A percentile compares a stretch with the other conserved stretches of the same genome.
These are phyloP conservation scores for Drosophila austrosaltans DNA, from an alignment of 2,888 invertebrate genomes.

Conservation along the genomic window DNA sequence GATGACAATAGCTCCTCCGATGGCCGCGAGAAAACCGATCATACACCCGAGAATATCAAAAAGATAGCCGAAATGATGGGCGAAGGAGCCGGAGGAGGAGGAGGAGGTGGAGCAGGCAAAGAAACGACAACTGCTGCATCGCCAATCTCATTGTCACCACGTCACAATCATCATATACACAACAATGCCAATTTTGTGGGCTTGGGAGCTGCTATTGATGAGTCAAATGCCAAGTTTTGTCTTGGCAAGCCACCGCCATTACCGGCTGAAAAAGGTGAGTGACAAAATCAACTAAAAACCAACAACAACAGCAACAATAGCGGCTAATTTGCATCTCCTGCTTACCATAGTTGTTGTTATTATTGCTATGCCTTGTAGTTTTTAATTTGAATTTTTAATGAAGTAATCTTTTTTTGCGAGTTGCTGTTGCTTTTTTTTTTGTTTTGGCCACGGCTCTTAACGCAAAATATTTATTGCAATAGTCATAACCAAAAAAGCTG, in stretches of 20 bases:
- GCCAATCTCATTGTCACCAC: constrained; percentile 20
- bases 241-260: constrained; percentile 74
- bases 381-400: constrained; percentile 70
- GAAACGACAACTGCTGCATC: constrained; percentile 19
- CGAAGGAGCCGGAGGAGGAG: constrained; percentile 27
- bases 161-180: constrained; percentile 41
- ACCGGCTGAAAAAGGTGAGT: constrained; percentile 77
- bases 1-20: constrained; percentile 75
- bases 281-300: constrained; percentile 7
- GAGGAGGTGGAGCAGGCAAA: constrained; percentile 13
- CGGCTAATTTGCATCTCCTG: constrained; percentile 55
- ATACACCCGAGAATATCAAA: constrained; percentile 83
- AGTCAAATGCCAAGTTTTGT: constrained; percentile 77
- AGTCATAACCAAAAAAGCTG: constrained; percentile 53
- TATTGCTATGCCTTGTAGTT: constrained; percentile 24
- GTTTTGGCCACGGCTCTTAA: constrained; percentile 62
- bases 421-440: constrained; percentile 45
- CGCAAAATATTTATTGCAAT: constrained; percentile 76
- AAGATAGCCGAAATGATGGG: constrained; percentile 83
- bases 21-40: constrained; percentile 82
- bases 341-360: constrained; percentile 44
- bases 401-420: constrained; percentile 66
- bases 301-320: constrained; percentile 36
- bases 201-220: constrained; percentile 76
- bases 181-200: constrained; percentile 61